Base-by-base conservation (phyloP, 2,113 vertebrate genomes). In the Pyrgilauda ruficollis region DNA sequence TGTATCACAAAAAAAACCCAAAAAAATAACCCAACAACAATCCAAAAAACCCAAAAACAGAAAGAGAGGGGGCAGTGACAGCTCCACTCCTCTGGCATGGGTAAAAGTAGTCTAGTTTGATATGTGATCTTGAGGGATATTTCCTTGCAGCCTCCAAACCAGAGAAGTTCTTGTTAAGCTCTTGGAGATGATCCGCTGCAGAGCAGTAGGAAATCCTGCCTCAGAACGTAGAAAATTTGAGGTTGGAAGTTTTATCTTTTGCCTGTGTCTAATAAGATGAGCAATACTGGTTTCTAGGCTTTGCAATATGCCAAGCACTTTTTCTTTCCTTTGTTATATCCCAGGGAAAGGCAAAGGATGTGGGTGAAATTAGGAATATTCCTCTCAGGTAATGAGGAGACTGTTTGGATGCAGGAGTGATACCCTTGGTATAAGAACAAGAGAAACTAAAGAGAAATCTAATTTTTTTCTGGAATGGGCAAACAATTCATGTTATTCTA, bases 101-200 rank as follows among this genome's bases (percentile, higher is more conserved):
- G 80, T 79, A 86, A 66, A 94, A 59, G 22, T 31, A 93, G 43
- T 88, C 70, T 27, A 72, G 22, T 72, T 78, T 93, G 94, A 87
- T 80, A 96, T 56, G 52, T 89, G 95, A 93, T 96, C 94, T 82
- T 24, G 6, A 59, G 75, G 72, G 52, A 91, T 90, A 94, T 94
- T 87, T 90, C 58, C 56, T 77, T 21, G 23, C 17, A 73, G 86
- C 41, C 52, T 98, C 55, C 62, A 90, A 95, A 91, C 77, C 84
- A 94, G 76, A 90, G 70, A 75, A 35, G 55, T 94, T 96, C 67
- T 52, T 78, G 59, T 96, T 95, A 96, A 94, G 27, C 64, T 89
- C 72, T 96, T 77, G 24, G 63, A 91, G 76, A 79, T 91, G 90
- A 97, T 96, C 84, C 62, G 80, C 95, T 92, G 17, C 95, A 97